Conservation (phyloP, 2,888 invertebrate species). For the Saturnia japonica region DNA sequence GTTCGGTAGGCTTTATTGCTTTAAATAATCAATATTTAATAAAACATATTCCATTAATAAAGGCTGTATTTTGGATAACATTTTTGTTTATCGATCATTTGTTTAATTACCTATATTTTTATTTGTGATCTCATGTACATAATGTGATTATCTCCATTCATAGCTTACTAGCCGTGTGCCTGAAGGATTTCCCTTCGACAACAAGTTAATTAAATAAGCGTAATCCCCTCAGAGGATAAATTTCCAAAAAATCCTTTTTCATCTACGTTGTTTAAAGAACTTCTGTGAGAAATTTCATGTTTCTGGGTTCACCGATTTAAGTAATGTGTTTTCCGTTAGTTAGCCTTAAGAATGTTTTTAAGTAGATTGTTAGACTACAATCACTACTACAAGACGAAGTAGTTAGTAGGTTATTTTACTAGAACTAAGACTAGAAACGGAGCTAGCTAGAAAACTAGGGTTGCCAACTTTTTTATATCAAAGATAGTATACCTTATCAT, state of each 20-base stretch:
- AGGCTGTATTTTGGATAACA: background rate
- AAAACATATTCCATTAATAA: conserved; percentile 16
- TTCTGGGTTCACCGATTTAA: background rate
- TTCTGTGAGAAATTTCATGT: background rate
- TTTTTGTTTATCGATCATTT: background rate
- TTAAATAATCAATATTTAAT: conserved; percentile 18
- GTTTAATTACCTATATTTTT: background rate
- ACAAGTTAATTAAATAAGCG: no score
- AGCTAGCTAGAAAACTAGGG: no score
- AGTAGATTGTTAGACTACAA: background rate
- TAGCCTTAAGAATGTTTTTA: background rate
- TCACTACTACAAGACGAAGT: no score
- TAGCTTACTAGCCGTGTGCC: no score
- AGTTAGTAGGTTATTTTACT: no score
- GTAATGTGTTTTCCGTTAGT: background rate
- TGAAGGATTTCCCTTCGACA: no score
- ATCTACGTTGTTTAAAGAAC: background rate
- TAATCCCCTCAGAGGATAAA: no score
- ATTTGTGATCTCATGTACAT: background rate
- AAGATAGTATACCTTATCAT: no score
- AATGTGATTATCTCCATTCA: background rate
- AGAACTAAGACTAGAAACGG: no score
- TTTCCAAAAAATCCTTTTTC: background rate
- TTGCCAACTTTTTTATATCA: no score
- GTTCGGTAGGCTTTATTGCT: conserved; percentile 26